A percentile compares a stretch with the other conserved stretches of the same genome.
phyloP scores from a whole-genome alignment of 2,888 invertebrate species.

The Schizaphis graminum region DNA sequence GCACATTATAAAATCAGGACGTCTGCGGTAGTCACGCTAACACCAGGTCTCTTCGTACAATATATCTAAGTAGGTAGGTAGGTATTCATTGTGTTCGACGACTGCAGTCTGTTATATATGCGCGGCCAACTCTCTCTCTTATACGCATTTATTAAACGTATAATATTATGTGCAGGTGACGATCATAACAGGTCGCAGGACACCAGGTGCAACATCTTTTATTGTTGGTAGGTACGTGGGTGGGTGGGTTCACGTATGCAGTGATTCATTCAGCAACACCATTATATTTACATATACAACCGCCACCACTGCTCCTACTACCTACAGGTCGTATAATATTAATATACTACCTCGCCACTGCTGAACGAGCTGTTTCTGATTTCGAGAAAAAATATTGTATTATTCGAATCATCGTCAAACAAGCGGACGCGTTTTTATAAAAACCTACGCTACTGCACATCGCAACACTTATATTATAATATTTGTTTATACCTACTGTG shows the following conservation, averaged over 20 bases:
- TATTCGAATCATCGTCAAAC: too few relatives aligned
- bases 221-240: slow-evolving; percentile 1
- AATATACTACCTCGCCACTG: not conserved
- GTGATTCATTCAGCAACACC: slow-evolving; percentile 2
- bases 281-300: not conserved
- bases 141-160: not conserved
- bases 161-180: slow-evolving; percentile 3
- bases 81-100: not conserved
- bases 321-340: not conserved
- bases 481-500: not conserved
- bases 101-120: not conserved
- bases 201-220: slow-evolving; percentile 14
- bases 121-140: not conserved
- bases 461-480: not conserved
- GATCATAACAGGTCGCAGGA: slow-evolving; percentile 3
- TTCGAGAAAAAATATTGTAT: too few relatives aligned
- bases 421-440: not conserved
- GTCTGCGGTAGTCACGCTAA: not conserved
- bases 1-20: not conserved
- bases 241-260: not conserved
- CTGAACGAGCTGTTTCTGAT: too few relatives aligned
- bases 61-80: not conserved
- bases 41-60: not conserved
- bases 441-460: not conserved
- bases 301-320: not conserved